Base-by-base conservation (phyloP, 2,797 vertebrate species). In the Leptatherina wallacei region DNA sequence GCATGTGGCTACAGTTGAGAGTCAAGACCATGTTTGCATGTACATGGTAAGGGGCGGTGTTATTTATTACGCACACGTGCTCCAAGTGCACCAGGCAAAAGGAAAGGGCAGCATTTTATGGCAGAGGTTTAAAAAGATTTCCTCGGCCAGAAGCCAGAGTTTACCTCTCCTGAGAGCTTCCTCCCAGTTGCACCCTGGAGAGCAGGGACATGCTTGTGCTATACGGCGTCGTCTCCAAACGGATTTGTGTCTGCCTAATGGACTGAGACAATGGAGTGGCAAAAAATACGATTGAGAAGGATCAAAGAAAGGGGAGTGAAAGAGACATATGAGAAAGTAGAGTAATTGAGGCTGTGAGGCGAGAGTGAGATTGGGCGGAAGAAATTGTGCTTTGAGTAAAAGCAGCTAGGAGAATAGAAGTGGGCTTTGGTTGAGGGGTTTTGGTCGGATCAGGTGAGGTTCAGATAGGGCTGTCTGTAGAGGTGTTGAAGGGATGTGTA, bases 181-280 rank as follows among this genome's bases (percentile, higher is more conserved):
- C 84, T 89, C 71, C 81, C 82, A 81, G 84, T 78, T 80, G 78
- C 69, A 66, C 82, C 85, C 86, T 49, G 64, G 83, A 83, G 83
- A 85, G 78, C 20, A 69, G 79, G 84, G 73, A 88, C 57, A 12
- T 61, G 75, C 78, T 73, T 8, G 67, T 42, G 60, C 79, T 71
- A 3, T 71, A 3, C 80, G 78, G 75, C 87, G 85, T 82, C 42
- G 78, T 87, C 88, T 88, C 88, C 80, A 82, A 91, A 87, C 80
- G 86, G 90, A 93, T 92, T 91, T 90, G 82, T 92, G 89, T 92
- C 88, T 89, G 89, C 79, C 81, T 92, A 92, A 92, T 92, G 90
- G 91, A 82, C 89, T 86, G 89, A 90, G 88, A 92, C 92, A 89
- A 90, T 85, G 58, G 76, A 89, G 86, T 85, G 80, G 75, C 51